Conservation (phyloP, 1,140 invertebrate species). For the Parasteatoda tepidariorum region DNA sequence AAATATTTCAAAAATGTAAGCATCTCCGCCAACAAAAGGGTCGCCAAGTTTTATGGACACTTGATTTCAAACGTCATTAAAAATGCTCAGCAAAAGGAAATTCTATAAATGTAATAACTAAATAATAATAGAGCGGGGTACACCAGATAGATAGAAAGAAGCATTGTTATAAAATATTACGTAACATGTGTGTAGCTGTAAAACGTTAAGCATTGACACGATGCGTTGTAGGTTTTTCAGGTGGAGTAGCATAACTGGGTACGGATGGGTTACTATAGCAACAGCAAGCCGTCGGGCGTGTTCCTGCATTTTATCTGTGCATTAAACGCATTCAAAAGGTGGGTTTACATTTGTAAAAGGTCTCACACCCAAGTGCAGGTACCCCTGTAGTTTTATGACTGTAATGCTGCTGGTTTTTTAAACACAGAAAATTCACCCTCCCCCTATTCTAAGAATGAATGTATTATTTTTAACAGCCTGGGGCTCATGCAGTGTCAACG, state of each 20-base stretch:
- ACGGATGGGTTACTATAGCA: constrained; percentile 57
- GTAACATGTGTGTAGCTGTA: constrained; percentile 56
- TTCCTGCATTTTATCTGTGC: constrained; percentile 59
- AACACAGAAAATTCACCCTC: constrained; percentile 22
- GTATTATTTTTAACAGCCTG: constrained; percentile 40
- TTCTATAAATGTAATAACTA: constrained; percentile 56
- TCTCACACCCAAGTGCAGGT: constrained; percentile 56
- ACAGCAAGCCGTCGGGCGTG: constrained; percentile 60
- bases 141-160: neutral
- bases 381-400: constrained; percentile 60
- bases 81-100: constrained; percentile 39
- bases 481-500: constrained; percentile 47
- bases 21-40: constrained; percentile 14
- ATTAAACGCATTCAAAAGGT: constrained; percentile 61
- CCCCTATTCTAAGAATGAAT: neutral
- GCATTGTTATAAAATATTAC: constrained; percentile 31
- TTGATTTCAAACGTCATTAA: constrained; percentile 61
- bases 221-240: constrained; percentile 52
- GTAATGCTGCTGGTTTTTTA: constrained; percentile 48
- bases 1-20: constrained; percentile 56
- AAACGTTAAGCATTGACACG: constrained; percentile 22
- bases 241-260: constrained; percentile 49
- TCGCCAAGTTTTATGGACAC: constrained; percentile 50
- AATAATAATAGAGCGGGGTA: constrained; percentile 32
- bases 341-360: constrained; percentile 61